Conservation (phyloP, 2,113 vertebrate species). For the Etheostoma cragini region DNA sequence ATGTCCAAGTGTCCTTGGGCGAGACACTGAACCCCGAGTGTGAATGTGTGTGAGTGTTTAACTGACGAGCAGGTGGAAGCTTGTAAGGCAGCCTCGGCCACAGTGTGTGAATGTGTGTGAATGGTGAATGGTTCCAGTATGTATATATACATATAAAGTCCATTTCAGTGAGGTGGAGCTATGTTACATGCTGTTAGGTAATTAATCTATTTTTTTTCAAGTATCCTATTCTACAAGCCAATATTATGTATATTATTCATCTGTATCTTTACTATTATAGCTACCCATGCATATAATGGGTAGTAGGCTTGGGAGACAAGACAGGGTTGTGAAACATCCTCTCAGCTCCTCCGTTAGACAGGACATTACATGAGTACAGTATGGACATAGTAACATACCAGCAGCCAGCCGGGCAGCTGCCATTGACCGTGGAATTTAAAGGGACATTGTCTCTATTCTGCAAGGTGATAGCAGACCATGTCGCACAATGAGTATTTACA, state of each 20-base stretch:
- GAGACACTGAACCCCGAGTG: too few species aligned
- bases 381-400: conserved; percentile 47
- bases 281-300: neutral
- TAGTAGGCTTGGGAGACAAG: neutral
- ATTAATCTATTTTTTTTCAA: neutral
- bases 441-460: conserved; percentile 29
- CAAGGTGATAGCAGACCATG: conserved; percentile 19
- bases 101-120: too few species aligned
- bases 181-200: too few species aligned
- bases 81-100: too few species aligned
- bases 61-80: too few species aligned
- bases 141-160: too few species aligned
- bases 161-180: neutral
- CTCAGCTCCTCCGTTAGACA: conserved; percentile 23
- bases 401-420: conserved; percentile 38
- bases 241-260: conserved; percentile 1
- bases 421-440: conserved; percentile 29
- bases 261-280: neutral
- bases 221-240: neutral
- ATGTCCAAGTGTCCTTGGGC: too few species aligned
- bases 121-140: too few species aligned
- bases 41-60: too few species aligned
- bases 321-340: conserved; percentile 45
- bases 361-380: conserved; percentile 26
- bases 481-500: conserved; percentile 24